Evolutionary conservation across 2,888 invertebrate genomes (phyloP).

Genomic region (Drosophila eohydei): DNA sequence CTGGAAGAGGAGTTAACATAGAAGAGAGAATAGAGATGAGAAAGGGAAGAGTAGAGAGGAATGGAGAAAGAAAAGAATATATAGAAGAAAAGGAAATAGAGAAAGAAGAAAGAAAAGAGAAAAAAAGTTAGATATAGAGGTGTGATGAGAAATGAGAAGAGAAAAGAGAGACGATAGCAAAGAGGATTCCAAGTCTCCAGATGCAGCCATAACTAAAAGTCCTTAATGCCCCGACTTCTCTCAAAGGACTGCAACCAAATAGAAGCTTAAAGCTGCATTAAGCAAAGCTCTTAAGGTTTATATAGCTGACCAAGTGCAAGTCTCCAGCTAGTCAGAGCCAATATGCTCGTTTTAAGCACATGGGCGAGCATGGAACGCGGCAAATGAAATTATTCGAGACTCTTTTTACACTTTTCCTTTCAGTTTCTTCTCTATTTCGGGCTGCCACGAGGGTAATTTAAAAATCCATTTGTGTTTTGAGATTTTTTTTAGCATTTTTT

Average conservation of each 20-base stretch:
- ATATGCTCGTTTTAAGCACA: background rate
- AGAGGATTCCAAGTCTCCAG: background rate
- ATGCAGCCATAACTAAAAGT: too few species aligned
- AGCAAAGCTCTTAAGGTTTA: background rate
- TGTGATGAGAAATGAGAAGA: background rate
- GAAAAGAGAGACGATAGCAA: background rate
- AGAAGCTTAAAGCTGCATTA: background rate
- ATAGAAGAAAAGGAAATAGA: background rate
- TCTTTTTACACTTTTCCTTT: constrained; percentile 1
- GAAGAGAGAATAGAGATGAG: background rate
- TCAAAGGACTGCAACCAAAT: too few species aligned
- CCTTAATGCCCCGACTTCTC: too few species aligned
- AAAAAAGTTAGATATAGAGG: background rate
- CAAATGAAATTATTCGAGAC: constrained; percentile 29
- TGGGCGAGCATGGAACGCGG: background rate
- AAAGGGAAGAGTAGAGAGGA: background rate
- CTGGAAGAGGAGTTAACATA: too few species aligned
- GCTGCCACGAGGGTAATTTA: constrained; percentile 76
- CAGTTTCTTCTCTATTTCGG: background rate
- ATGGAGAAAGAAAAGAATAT: background rate
- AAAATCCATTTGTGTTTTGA: constrained; percentile 81
- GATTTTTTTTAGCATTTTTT: constrained; percentile 52
- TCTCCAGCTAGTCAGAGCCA: background rate
- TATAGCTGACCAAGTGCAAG: background rate
- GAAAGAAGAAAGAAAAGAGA: background rate